phyloP scores from a whole-genome alignment of 2,797 vertebrate species.

The Chaetodon trifasciatus region DNA sequence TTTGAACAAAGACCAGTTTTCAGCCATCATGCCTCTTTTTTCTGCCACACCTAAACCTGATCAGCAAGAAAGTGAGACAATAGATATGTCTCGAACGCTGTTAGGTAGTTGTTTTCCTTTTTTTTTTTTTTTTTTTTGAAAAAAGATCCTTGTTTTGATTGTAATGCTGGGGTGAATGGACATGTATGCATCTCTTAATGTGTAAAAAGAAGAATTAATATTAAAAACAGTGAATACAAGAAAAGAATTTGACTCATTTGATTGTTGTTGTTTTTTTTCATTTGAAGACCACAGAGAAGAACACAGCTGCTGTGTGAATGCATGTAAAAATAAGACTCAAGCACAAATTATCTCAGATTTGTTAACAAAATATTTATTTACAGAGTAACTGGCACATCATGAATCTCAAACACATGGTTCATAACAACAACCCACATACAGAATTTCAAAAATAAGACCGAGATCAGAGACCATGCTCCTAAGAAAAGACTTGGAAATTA shows the following conservation, averaged over 20 bases:
- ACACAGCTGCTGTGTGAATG: not conserved
- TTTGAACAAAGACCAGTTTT: constrained; percentile 48
- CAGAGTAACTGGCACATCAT: constrained; percentile 40
- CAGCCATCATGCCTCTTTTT: constrained; percentile 20
- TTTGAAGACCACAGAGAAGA: constrained; percentile 4
- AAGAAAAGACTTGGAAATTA: constrained; percentile 18
- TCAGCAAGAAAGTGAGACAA: constrained; percentile 62
- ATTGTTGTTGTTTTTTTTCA: too few species aligned
- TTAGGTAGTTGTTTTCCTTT: too few species aligned
- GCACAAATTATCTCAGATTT: constrained; percentile 33
- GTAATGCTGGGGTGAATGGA: not conserved
- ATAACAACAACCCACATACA: constrained; percentile 34
- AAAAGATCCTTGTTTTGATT: constrained; percentile 4
- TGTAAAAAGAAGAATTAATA: not conserved
- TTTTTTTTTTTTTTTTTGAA: constrained; percentile 18
- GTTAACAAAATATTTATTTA: constrained; percentile 82
- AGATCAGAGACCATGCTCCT: not conserved
- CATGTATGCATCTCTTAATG: not conserved
- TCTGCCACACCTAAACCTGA: constrained; percentile 80
- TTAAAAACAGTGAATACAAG: not conserved
- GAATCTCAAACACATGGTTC: constrained; percentile 39
- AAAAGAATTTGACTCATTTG: not conserved
- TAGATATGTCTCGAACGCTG: constrained; percentile 26
- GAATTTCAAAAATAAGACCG: constrained; percentile 13
- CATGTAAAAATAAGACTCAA: constrained; percentile 11